Evolutionary conservation across 2,113 vertebrate species (phyloP).

Genomic region (Cairina moschata): DNA sequence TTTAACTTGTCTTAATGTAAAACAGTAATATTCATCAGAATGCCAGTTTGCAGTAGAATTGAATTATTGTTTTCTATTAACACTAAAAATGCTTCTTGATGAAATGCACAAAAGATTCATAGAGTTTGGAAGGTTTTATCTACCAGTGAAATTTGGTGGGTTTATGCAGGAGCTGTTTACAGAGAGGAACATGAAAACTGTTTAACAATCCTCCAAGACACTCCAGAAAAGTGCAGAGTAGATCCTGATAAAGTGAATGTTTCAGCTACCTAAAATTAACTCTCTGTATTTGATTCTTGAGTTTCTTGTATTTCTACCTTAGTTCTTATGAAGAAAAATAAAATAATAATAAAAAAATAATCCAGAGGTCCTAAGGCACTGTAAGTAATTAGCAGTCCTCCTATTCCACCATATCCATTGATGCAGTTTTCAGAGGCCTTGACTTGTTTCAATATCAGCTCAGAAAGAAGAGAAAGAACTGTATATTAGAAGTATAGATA

Average conservation of each 20-base stretch:
- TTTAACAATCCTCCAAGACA: background rate
- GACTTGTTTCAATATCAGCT: background rate
- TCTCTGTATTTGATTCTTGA: background rate
- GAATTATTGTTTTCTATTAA: background rate
- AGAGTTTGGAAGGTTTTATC: background rate
- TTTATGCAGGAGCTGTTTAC: background rate
- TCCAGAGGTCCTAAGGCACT: background rate
- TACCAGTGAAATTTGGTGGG: background rate
- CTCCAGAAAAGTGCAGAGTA: background rate
- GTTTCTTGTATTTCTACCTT: background rate
- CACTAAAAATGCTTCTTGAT: background rate
- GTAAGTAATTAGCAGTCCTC: background rate
- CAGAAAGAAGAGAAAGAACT: background rate
- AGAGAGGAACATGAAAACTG: background rate
- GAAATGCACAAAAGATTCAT: background rate
- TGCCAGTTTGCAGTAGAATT: background rate
- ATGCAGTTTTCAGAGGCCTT: background rate
- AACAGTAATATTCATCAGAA: background rate
- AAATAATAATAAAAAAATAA: background rate
- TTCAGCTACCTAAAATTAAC: background rate
- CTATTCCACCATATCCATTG: background rate
- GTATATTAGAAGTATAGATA: background rate
- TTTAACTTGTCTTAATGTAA: background rate
- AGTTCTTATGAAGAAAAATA: background rate
- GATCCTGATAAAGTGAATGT: background rate